Percentiles rank a stretch among this genome's conserved stretches.
These are phyloP conservation scores for Centropus bengalensis DNA, from an alignment of 2,113 vertebrate genomes.

Conservation along the genomic window DNA sequence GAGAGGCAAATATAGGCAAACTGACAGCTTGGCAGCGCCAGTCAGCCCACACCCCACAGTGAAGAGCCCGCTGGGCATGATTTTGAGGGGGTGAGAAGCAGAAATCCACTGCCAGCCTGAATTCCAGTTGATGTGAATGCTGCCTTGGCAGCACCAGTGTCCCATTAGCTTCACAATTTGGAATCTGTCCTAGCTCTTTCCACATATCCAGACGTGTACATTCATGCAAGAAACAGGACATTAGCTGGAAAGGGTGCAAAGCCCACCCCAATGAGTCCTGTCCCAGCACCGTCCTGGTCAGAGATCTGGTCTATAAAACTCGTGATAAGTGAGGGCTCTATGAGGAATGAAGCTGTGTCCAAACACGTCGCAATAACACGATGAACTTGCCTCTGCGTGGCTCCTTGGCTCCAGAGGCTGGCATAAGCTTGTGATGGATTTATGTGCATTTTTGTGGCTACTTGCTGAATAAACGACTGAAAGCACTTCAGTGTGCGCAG, in stretches of 20 bases:
- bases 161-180: neutral
- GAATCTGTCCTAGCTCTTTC: neutral
- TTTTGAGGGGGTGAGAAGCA: neutral
- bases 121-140: neutral
- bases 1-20: neutral
- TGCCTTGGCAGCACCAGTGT: neutral
- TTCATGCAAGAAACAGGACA: neutral
- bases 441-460: neutral
- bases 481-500: neutral
- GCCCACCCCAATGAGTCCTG: neutral
- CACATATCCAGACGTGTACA: neutral
- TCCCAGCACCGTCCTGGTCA: neutral
- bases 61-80: neutral
- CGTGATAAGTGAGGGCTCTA: neutral
- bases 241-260: neutral
- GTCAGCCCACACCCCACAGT: neutral
- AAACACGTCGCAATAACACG: neutral
- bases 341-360: neutral
- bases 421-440: neutral
- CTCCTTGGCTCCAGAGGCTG: neutral
- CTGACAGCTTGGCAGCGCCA: neutral
- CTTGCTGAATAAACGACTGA: neutral
- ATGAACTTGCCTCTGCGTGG: neutral
- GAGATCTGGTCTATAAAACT: neutral
- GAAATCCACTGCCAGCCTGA: neutral